These are phyloP conservation scores for Craterocephalus amniculus DNA, from an alignment of 2,797 vertebrate species.

Conservation along the genomic window DNA sequence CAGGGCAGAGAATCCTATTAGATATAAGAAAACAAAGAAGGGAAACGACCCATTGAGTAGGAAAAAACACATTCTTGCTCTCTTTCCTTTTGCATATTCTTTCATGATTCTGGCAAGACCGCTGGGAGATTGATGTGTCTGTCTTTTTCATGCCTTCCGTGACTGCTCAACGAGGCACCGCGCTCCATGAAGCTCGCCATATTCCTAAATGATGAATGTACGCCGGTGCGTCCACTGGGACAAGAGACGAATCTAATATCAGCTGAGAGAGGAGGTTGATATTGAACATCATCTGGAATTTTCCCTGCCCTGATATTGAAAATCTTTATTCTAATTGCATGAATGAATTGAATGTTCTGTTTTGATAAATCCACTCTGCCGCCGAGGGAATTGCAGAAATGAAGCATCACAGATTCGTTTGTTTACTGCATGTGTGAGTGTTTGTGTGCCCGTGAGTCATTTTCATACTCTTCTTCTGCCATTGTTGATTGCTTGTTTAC, in stretches of 20 bases:
- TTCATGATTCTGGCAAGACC: conserved; percentile 66
- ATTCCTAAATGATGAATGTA: conserved; percentile 80
- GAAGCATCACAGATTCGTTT: conserved; percentile 70
- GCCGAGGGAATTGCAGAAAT: conserved; percentile 75
- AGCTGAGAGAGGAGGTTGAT: conserved; percentile 66
- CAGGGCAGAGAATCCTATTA: conserved; percentile 63
- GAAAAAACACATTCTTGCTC: conserved; percentile 49
- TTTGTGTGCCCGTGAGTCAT: conserved; percentile 58
- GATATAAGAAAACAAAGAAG: conserved; percentile 65
- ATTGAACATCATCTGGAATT: conserved; percentile 80
- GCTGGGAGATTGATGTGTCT: conserved; percentile 77
- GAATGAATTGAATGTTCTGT: conserved; percentile 76
- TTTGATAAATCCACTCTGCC: conserved; percentile 72
- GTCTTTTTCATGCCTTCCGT: conserved; percentile 75
- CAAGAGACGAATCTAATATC: conserved; percentile 69
- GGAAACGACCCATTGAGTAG: conserved; percentile 65
- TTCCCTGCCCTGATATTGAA: conserved; percentile 71
- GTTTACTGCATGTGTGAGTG: conserved; percentile 44
- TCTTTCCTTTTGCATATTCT: conserved; percentile 63
- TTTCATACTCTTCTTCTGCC: conserved; percentile 57
- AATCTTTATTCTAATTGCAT: conserved; percentile 82
- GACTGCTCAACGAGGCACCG: conserved; percentile 66
- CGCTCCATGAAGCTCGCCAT: conserved; percentile 63
- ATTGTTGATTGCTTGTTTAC: conserved; percentile 74
- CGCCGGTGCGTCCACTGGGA: conserved; percentile 57